phyloP scores from a whole-genome alignment of 1,140 invertebrate species.

The Anastrepha obliqua region DNA sequence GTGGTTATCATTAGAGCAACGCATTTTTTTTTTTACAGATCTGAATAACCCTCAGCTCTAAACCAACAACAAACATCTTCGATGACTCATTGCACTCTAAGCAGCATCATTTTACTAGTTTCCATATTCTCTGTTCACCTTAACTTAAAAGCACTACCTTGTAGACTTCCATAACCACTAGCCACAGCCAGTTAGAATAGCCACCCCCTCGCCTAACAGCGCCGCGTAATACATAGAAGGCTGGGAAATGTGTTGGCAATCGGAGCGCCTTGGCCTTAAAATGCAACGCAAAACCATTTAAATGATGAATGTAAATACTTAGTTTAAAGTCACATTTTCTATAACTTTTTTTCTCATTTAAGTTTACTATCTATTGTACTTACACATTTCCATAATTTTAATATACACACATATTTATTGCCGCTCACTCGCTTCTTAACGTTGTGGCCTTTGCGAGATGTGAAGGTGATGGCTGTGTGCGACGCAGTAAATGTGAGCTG shows the following conservation, averaged over 20 bases:
- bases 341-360: background rate
- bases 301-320: background rate
- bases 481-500: background rate
- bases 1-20: no score
- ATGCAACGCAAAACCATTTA: background rate
- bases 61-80: no score
- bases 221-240: background rate
- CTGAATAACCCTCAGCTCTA: no score
- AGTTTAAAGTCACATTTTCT: constrained; percentile 14
- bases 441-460: background rate
- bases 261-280: constrained; percentile 4
- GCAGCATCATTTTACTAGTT: background rate
- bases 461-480: constrained; percentile 37
- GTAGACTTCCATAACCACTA: background rate
- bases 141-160: background rate
- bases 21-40: no score
- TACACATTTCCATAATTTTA: background rate
- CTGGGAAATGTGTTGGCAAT: background rate
- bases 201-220: background rate
- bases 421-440: background rate
- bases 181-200: constrained; percentile 14
- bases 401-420: background rate
- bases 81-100: no score
- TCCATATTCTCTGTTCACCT: background rate
- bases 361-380: background rate